phyloP scores from a whole-genome alignment of 1,140 invertebrate genomes.

The Antheraea pernyi region DNA sequence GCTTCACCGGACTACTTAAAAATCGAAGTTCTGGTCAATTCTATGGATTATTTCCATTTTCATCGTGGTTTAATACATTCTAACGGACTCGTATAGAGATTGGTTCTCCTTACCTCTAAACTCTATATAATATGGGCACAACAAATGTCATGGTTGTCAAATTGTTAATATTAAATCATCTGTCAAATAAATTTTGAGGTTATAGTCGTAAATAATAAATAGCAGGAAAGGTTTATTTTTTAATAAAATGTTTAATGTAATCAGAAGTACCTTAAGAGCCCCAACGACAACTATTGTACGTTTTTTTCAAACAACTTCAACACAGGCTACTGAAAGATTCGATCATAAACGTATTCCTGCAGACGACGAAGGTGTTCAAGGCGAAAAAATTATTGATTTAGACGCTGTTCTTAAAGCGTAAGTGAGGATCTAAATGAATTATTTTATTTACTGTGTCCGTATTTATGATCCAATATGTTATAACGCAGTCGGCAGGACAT shows the following conservation, averaged over 20 bases:
- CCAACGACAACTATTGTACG: slow-evolving; percentile 41
- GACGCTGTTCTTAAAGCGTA: slow-evolving; percentile 61
- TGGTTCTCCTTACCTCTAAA: no score
- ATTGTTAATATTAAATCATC: background rate
- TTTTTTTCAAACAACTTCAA: slow-evolving; percentile 49
- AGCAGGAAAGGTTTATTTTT: background rate
- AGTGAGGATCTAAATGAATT: slow-evolving; percentile 23
- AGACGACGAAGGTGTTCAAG: slow-evolving; percentile 71
- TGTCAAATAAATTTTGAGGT: background rate
- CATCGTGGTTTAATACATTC: no score
- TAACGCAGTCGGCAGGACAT: no score
- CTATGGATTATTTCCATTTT: no score
- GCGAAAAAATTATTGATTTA: slow-evolving; percentile 68
- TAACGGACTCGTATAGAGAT: no score
- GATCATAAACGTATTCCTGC: slow-evolving; percentile 65
- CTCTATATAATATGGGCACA: no score
- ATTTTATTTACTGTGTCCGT: no score
- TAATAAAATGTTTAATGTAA: slow-evolving; percentile 41
- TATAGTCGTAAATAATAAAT: background rate
- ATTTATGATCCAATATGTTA: no score
- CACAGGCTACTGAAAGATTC: slow-evolving; percentile 53
- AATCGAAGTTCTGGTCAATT: no score
- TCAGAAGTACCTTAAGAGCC: slow-evolving; percentile 45
- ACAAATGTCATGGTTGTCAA: no score
- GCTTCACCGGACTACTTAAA: no score